Base-by-base conservation (phyloP, 2,113 vertebrate species). In the Ceyx margarethae region DNA sequence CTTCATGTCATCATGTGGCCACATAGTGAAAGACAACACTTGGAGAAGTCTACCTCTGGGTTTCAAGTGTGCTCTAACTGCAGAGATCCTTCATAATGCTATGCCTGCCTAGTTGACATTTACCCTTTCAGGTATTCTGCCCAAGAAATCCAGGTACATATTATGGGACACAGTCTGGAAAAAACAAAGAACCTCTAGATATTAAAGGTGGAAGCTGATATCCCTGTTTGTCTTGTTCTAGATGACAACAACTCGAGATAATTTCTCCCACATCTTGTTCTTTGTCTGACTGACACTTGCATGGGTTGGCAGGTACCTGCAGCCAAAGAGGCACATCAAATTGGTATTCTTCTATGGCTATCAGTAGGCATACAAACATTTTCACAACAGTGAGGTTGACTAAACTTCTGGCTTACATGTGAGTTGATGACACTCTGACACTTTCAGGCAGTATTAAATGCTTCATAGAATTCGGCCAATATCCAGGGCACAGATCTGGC, bases 401-500 rank as follows among this genome's bases (percentile, higher is more conserved):
- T 83, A 78, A 64, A 45, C 76, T 67, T 88, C 62, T 72, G 65
- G 53, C 43, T 91, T 85, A 54, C 8, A 1, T 37, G 29, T 8
- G 45, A 91, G 28, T 35, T 91, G 73, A 53, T 4, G 18, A 67
- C 26, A 53, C 71, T 33, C 31, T 65, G 50, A 89, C 42, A 33
- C 86, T 72, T 90, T 62, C 69, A 67, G 81, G 62, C 8, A 1
- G 29, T 58, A 92, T 62, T 74, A 92, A 81, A 93, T 81, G 85
- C 45, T 62, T 89, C 82, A 62, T 2, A 69, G 31, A 65, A 73
- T n/a, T 50, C 31, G 87, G 82, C 71, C 60, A 71, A 89, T 65
- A 90, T 66, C 82, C 78, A 91, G 75, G 77, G 73, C 81, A 92
- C 69, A 77, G 76, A 90, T 82, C 65, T 94, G 87, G 92, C 90